These are phyloP conservation scores for Hirtodrosophila duncani DNA, from an alignment of 2,888 invertebrate genomes.

Conservation along the genomic window DNA sequence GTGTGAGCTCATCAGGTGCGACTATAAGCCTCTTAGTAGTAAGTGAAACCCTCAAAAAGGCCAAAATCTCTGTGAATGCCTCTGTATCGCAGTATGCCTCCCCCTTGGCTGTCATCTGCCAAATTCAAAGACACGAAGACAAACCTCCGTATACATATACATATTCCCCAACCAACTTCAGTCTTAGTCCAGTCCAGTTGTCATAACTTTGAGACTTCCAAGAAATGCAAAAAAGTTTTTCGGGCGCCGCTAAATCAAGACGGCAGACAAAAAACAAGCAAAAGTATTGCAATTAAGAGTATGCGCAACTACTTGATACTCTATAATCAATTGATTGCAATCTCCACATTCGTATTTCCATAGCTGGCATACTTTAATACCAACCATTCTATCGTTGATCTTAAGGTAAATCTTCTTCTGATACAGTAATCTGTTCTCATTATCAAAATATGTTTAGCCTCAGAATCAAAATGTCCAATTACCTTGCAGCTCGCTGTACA, in stretches of 20 bases:
- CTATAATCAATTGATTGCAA: too few relatives aligned
- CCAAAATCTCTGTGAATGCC: slow-evolving; percentile 13
- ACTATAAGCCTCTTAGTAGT: slow-evolving; percentile 59
- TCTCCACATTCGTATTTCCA: too few relatives aligned
- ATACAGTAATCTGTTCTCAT: too few relatives aligned
- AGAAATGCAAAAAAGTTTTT: slow-evolving; percentile 51
- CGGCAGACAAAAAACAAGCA: slow-evolving; percentile 47
- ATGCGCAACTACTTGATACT: too few relatives aligned
- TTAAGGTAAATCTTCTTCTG: too few relatives aligned
- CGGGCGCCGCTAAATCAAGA: slow-evolving; percentile 60
- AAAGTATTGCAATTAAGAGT: slow-evolving; percentile 4
- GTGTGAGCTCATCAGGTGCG: slow-evolving; percentile 52
- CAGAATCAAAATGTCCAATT: too few relatives aligned
- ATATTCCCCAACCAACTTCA: neutral
- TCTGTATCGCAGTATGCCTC: too few relatives aligned
- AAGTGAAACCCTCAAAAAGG: slow-evolving; percentile 53
- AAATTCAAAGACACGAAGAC: slow-evolving; percentile 14
- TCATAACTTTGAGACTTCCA: slow-evolving; percentile 58
- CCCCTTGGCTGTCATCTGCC: slow-evolving; percentile 16
- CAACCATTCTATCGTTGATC: too few relatives aligned
- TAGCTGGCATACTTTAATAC: too few relatives aligned
- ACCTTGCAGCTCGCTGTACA: too few relatives aligned
- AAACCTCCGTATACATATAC: slow-evolving; percentile 2
- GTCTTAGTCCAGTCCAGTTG: slow-evolving; percentile 33
- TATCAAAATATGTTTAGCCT: too few relatives aligned